These are phyloP conservation scores for Papilio dardanus DNA, from an alignment of 1,140 invertebrate genomes.

Conservation along the genomic window DNA sequence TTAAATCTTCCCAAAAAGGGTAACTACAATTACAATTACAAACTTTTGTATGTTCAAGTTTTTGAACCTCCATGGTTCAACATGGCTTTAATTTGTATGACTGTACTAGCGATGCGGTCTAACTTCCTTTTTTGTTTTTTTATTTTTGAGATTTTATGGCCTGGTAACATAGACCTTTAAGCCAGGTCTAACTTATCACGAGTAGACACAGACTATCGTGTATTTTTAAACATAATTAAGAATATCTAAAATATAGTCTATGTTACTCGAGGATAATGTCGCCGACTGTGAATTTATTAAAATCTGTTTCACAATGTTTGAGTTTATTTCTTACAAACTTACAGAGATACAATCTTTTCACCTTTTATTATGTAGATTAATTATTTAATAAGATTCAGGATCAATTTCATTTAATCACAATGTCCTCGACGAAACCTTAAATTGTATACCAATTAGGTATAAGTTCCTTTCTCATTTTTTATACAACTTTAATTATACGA, in stretches of 20 bases:
- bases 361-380: neutral
- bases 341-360: neutral
- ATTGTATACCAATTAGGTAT: neutral
- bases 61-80: neutral
- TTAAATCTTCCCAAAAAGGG: neutral
- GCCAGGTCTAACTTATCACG: too few species aligned
- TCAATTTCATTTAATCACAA: slow-evolving; percentile 1
- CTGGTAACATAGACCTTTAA: too few species aligned
- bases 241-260: neutral
- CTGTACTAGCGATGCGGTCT: too few species aligned
- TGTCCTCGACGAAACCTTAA: slow-evolving; percentile 2
- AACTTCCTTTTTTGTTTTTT: too few species aligned
- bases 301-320: neutral
- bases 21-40: neutral
- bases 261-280: neutral
- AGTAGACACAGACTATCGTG: too few species aligned
- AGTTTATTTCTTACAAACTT: neutral
- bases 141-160: too few species aligned
- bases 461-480: slow-evolving; percentile 16
- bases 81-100: too few species aligned
- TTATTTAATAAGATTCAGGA: neutral
- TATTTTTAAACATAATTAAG: neutral
- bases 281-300: neutral
- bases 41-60: neutral
- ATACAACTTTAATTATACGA: neutral